These are phyloP conservation scores for Numenius arquata DNA, from an alignment of 2,113 vertebrate species.

Conservation along the genomic window DNA sequence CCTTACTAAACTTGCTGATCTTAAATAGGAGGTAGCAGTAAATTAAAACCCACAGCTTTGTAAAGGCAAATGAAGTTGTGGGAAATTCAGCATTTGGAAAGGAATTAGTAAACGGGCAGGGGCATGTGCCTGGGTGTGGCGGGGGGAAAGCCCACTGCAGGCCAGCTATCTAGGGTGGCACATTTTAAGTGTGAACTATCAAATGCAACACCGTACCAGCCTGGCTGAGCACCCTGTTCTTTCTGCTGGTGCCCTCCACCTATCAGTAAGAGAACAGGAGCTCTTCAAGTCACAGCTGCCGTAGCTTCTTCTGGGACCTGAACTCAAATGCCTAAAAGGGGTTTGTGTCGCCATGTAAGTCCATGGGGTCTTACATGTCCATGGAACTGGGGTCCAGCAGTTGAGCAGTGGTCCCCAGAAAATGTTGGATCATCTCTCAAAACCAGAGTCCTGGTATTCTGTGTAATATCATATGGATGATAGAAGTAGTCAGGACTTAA, in stretches of 20 bases:
- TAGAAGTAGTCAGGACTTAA: not conserved
- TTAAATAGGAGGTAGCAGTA: not conserved
- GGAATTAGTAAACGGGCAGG: not conserved
- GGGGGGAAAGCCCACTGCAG: not conserved
- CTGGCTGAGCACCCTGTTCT: rapidly evolving
- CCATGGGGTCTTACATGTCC: not conserved
- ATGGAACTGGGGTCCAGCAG: not conserved
- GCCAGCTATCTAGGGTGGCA: slow-evolving; percentile 15
- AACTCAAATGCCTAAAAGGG: not conserved
- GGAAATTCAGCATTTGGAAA: not conserved
- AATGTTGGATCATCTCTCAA: not conserved
- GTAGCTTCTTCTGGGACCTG: not conserved
- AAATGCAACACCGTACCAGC: not conserved
- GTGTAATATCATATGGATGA: not conserved
- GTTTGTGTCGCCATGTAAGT: not conserved
- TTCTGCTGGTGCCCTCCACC: not conserved
- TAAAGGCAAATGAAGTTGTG: not conserved
- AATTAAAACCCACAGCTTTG: not conserved
- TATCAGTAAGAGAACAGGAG: not conserved
- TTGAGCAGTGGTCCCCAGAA: rapidly evolving
- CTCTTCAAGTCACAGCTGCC: not conserved
- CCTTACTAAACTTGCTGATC: not conserved
- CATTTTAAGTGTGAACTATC: not conserved
- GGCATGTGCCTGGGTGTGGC: not conserved
- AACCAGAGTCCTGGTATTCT: not conserved